phyloP scores from a whole-genome alignment of 2,797 vertebrate genomes.

The Syngnathus rostellatus region DNA sequence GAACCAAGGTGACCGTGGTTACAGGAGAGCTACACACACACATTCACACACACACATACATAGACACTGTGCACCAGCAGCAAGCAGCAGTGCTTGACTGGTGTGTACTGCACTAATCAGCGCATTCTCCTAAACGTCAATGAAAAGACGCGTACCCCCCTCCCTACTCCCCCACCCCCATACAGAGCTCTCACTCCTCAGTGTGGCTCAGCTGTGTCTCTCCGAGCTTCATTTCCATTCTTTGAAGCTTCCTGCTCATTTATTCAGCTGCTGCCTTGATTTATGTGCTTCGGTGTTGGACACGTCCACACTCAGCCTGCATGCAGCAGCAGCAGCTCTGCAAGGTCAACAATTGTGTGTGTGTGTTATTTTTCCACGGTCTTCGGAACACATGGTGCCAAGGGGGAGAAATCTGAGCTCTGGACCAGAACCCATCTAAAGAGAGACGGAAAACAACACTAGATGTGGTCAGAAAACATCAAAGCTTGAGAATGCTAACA shows the following conservation, averaged over 20 bases:
- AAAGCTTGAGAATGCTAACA: background rate
- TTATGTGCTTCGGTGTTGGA: constrained; percentile 33
- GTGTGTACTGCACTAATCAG: constrained; percentile 60
- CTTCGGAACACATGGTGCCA: constrained; percentile 40
- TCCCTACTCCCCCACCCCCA: constrained; percentile 22
- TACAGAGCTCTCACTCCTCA: background rate
- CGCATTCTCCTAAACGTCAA: constrained; percentile 58
- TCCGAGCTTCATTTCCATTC: constrained; percentile 22
- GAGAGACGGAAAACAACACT: background rate
- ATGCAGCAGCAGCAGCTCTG: constrained; percentile 32
- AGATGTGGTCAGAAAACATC: background rate
- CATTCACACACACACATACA: constrained; percentile 11
- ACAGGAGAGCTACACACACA: constrained; percentile 15
- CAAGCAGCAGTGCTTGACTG: constrained; percentile 45
- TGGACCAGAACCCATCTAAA: constrained; percentile 7
- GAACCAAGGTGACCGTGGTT: constrained; percentile 17
- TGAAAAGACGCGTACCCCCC: constrained; percentile 40
- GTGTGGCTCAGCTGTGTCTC: constrained; percentile 14
- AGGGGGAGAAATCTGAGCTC: constrained; percentile 43
- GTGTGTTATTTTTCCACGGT: constrained; percentile 12
- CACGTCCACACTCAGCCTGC: constrained; percentile 20
- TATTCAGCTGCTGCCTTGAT: constrained; percentile 56
- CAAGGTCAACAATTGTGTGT: constrained; percentile 51
- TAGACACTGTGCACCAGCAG: constrained; percentile 15
- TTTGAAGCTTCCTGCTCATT: constrained; percentile 30